A percentile compares a stretch with the other conserved stretches of the same genome.
Evolutionary conservation across 2,888 invertebrate species (phyloP).

Genomic region (Oscheius sp.): DNA sequence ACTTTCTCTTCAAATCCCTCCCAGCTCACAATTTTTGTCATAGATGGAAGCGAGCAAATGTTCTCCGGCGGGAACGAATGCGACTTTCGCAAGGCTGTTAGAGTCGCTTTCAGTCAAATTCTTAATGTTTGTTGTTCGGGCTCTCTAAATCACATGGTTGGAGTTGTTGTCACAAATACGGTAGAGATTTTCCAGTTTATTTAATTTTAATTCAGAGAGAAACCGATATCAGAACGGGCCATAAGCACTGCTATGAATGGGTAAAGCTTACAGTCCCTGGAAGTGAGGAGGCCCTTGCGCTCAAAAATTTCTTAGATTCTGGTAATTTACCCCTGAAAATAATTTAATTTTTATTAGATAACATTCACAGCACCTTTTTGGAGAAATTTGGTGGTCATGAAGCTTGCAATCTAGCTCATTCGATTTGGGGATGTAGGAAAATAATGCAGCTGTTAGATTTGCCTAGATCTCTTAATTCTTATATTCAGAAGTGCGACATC

Average conservation of each 20-base stretch:
- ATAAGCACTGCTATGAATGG: constrained; percentile 19
- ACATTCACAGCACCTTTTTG: constrained; percentile 20
- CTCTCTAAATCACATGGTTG: constrained; percentile 45
- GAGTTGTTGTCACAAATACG: constrained; percentile 50
- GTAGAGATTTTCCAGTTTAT: constrained; percentile 29
- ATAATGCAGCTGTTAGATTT: constrained; percentile 23
- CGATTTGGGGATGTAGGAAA: constrained; percentile 32
- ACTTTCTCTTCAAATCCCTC: neutral
- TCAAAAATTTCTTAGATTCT: constrained; percentile 33
- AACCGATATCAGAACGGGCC: constrained; percentile 1
- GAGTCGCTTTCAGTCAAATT: constrained; percentile 21
- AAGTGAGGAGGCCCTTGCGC: constrained; percentile 38
- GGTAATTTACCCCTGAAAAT: constrained; percentile 18
- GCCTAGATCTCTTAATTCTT: neutral
- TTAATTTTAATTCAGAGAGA: constrained; percentile 5
- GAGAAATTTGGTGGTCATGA: constrained; percentile 33
- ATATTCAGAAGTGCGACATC: constrained; percentile 28
- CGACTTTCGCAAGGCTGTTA: constrained; percentile 17
- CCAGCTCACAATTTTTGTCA: constrained; percentile 34
- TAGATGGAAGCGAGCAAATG: constrained; percentile 29
- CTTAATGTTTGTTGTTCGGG: constrained; percentile 26
- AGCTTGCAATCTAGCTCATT: constrained; percentile 19
- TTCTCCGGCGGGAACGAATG: constrained; percentile 22
- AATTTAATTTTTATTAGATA: constrained; percentile 20
- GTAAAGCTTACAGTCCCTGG: constrained; percentile 20